A percentile compares a stretch with the other conserved stretches of the same genome.
These are phyloP conservation scores for Pseudococcus jackbeardsleyi DNA, from an alignment of 2,888 invertebrate species.

Conservation along the genomic window DNA sequence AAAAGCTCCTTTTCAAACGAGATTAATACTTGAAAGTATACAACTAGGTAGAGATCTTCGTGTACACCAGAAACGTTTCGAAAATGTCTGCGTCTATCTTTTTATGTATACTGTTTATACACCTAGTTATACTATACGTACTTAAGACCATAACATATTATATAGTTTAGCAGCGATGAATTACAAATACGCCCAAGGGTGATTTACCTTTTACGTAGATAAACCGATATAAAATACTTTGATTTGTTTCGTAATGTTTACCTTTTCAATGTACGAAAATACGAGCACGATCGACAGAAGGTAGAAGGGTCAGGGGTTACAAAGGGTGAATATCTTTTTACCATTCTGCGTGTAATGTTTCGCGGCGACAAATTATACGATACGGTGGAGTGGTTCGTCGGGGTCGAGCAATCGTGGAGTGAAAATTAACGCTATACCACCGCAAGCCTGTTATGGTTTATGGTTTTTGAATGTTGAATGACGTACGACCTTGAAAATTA, in stretches of 20 bases:
- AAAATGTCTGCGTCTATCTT: no score
- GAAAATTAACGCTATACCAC: background rate
- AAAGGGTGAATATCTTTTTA: background rate
- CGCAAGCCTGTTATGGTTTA: background rate
- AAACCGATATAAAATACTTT: conserved; percentile 5
- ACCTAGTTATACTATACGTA: no score
- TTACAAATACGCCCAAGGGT: conserved; percentile 2
- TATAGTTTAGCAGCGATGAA: background rate
- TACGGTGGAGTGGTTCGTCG: no score
- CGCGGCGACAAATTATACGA: background rate
- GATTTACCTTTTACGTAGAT: background rate
- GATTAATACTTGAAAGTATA: background rate
- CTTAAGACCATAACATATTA: background rate
- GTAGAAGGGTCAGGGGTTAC: no score
- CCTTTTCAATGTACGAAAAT: background rate
- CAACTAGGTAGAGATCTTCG: background rate
- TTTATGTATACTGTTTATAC: no score
- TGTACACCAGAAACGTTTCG: no score
- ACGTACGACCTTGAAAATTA: no score
- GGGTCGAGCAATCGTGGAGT: background rate
- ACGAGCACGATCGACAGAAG: no score
- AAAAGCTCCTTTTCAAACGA: background rate
- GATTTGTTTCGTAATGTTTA: background rate
- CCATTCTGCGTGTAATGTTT: background rate
- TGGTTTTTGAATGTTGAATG: background rate